These are phyloP conservation scores for Tolypeutes matacus DNA, from an alignment of 2,797 vertebrate genomes.

Conservation along the genomic window DNA sequence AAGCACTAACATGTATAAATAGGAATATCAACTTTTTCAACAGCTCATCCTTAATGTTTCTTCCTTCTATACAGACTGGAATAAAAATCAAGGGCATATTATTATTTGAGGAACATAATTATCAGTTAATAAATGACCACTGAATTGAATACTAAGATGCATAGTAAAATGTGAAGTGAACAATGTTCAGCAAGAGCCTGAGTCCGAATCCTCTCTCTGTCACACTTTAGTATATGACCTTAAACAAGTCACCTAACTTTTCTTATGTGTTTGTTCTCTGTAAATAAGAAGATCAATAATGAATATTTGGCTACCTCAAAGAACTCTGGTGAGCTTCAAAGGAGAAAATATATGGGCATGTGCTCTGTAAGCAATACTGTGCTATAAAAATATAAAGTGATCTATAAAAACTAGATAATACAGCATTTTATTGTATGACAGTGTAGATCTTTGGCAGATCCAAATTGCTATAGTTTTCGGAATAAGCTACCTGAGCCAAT, in stretches of 20 bases:
- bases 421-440: background rate
- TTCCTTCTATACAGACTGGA: constrained; percentile 43
- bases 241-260: background rate
- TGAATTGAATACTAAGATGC: background rate
- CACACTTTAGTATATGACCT: background rate
- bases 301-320: background rate
- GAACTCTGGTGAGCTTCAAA: background rate
- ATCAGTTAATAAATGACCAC: constrained; percentile 12
- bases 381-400: background rate
- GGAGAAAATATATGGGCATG: background rate
- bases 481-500: background rate
- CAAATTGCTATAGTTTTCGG: background rate
- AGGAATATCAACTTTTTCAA: constrained; percentile 33
- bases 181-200: background rate
- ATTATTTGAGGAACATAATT: background rate
- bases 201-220: background rate
- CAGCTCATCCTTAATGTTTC: constrained; percentile 13
- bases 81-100: constrained; percentile 38
- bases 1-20: constrained; percentile 60
- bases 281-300: background rate
- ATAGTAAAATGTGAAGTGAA: background rate
- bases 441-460: background rate
- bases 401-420: background rate
- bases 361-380: background rate
- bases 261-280: background rate